A percentile compares a stretch with the other conserved stretches of the same genome.
phyloP scores from a whole-genome alignment of 2,113 vertebrate species.

The Megaceryle maxima region DNA sequence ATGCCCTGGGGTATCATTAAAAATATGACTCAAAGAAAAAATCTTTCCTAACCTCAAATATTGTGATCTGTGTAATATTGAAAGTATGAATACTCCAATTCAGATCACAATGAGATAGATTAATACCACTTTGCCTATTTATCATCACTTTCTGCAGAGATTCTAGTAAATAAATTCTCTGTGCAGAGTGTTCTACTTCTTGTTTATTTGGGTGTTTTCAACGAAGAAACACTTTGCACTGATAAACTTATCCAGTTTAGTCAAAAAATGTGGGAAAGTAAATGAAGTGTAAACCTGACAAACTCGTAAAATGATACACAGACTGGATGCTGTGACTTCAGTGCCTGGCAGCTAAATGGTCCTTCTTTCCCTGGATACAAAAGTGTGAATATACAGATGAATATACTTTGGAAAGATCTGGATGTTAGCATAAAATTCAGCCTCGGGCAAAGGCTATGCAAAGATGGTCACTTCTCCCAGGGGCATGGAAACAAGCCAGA shows the following conservation, averaged over 20 bases:
- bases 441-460: neutral
- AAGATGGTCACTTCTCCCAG: neutral
- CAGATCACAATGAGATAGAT: too few relatives aligned
- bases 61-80: neutral
- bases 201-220: neutral
- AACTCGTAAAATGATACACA: neutral
- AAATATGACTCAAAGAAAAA: neutral
- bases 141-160: neutral
- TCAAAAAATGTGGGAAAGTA: neutral
- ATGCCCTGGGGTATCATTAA: neutral
- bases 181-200: neutral
- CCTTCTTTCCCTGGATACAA: neutral
- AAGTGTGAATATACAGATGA: neutral
- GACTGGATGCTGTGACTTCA: neutral
- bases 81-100: neutral
- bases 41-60: neutral
- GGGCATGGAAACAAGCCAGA: neutral
- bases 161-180: neutral
- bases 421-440: neutral
- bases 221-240: neutral
- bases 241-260: neutral
- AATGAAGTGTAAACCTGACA: neutral
- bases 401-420: neutral
- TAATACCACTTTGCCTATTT: neutral
- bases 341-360: neutral